phyloP scores from a whole-genome alignment of 2,797 vertebrate genomes.

The Acomys russatus region DNA sequence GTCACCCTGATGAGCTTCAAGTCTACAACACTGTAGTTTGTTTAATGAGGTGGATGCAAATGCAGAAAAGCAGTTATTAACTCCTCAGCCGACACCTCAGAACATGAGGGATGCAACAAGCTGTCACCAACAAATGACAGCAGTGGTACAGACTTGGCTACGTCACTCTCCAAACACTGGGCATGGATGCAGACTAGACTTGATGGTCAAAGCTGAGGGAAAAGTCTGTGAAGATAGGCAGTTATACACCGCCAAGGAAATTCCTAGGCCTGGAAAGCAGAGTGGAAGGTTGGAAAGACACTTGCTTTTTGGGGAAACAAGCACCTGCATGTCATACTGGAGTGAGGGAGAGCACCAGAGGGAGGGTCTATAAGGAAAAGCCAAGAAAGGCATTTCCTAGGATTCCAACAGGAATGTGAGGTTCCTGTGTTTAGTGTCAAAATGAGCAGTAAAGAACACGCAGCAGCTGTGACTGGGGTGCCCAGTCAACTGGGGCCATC shows the following conservation, averaged over 20 bases:
- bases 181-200: accelerated
- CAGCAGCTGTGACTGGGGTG: neutral
- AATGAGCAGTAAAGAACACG: neutral
- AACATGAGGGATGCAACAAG: conserved; percentile 28
- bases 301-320: neutral
- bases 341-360: neutral
- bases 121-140: neutral
- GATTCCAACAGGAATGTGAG: neutral
- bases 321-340: neutral
- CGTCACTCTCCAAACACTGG: neutral
- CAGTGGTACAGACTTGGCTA: neutral
- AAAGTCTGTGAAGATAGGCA: neutral
- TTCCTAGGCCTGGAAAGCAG: neutral
- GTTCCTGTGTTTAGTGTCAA: neutral
- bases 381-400: neutral
- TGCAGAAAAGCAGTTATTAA: conserved; percentile 51
- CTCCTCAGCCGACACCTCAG: neutral
- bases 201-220: neutral
- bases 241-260: neutral
- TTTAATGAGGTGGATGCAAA: conserved; percentile 61
- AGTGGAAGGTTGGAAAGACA: neutral
- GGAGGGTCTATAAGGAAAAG: neutral
- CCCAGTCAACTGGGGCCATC: neutral
- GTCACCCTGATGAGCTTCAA: conserved; percentile 49
- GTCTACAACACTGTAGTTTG: conserved; percentile 25